Evolutionary conservation across 2,113 vertebrate genomes (phyloP), one percentile per base, ranked within the genome.

Genomic region (Ceuthmochares aereus): DNA sequence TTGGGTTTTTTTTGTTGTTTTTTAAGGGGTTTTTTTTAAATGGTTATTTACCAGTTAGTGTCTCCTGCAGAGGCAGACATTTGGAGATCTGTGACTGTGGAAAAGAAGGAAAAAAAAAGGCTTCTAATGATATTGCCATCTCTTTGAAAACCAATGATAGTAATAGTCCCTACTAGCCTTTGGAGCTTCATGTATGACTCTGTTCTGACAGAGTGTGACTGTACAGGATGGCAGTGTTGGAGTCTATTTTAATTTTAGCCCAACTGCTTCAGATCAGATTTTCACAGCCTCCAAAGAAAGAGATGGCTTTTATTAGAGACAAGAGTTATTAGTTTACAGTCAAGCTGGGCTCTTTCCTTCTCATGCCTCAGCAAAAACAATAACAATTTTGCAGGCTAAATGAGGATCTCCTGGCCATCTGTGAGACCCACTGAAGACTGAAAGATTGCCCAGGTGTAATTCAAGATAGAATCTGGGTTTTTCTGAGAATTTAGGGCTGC

Each of bases 231-330:
- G 85, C 70, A 78, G 81, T 19, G 1, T 3, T 75, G 45, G 74
- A 43, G 30, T 89, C 55, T 64, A 54, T 79, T 91, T 91, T 96
- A 96, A 95, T 94, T 97, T 95, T 93, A 96, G 88, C 85, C 74
- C 63, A 74, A 54, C 47, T 85, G 64, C 55, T 95, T 55, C 80
- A 95, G 84, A 96, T 96, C 89, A 96, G 52, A 93, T 94, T 95
- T 94, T 93, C 93, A 74, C 51, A 92, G 84, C 56, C 88, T 94
- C 87, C 68, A 85, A 96, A 78, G 5, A 93, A 93, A 95, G 87
- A 90, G 59, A 58, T 22, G 6, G 75, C 77, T 89, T 96, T 85
- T 93, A 92, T 93, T 88, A 96, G 69, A 95, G 59, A 69, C 47
- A 32, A 87, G 82, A 93, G 63, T 95, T 95, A 93, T 51, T 95